A percentile compares a stretch with the other conserved stretches of the same genome.
phyloP scores from a whole-genome alignment of 2,113 vertebrate species.

The Ceyx margarethae region DNA sequence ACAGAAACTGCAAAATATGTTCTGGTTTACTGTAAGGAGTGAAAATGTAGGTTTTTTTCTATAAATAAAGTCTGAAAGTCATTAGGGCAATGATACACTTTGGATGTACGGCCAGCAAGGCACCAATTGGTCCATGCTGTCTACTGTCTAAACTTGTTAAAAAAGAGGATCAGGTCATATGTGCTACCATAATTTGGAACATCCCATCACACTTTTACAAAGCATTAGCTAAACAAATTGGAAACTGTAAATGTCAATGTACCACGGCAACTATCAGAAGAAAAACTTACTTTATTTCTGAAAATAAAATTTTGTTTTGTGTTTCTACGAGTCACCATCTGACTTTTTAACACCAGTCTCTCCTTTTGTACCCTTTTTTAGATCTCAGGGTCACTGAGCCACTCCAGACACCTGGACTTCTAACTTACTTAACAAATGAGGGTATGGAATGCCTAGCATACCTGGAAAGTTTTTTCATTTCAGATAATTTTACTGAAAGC shows the following conservation, averaged over 20 bases:
- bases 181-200: neutral
- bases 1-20: neutral
- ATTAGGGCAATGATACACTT: neutral
- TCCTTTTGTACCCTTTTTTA: neutral
- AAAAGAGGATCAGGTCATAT: neutral
- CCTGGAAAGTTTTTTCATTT: neutral
- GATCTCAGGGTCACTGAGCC: neutral
- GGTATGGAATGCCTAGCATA: neutral
- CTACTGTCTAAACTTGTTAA: neutral
- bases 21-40: neutral
- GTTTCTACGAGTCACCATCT: neutral
- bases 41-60: neutral
- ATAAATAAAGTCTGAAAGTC: neutral
- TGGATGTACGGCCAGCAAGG: neutral
- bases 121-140: neutral
- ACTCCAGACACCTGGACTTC: neutral
- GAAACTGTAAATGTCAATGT: neutral
- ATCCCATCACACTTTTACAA: neutral
- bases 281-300: neutral
- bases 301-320: neutral
- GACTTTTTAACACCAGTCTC: neutral
- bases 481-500: neutral
- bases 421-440: neutral
- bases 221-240: neutral
- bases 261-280: neutral